Conservation (phyloP, 1,140 invertebrate genomes). For the Drosophila arizonae region DNA sequence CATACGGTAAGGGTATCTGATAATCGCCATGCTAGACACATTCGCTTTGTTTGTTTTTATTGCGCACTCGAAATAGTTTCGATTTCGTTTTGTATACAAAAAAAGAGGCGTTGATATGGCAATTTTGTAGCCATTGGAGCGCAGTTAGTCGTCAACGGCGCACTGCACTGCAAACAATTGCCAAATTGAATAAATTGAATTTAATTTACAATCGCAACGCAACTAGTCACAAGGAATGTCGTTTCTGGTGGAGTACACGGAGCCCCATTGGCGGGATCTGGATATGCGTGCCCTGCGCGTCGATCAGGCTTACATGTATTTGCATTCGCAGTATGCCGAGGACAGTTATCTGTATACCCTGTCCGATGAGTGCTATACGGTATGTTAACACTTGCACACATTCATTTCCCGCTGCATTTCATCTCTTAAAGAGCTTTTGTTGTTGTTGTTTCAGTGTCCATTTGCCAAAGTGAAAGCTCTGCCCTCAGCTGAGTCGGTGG, state of each 20-base stretch:
- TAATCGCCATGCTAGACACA: not conserved
- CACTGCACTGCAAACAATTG: constrained; percentile 20
- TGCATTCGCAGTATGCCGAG: constrained; percentile 40
- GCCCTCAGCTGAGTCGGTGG: constrained; percentile 45
- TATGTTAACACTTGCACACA: constrained; percentile 28
- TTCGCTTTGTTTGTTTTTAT: constrained; percentile 56
- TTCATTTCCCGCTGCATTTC: constrained; percentile 28
- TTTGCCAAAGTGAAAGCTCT: constrained; percentile 82
- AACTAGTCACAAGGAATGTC: constrained; percentile 51
- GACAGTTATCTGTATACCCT: constrained; percentile 65
- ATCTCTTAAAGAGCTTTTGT: constrained; percentile 33
- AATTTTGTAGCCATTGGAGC: constrained; percentile 48
- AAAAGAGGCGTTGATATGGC: constrained; percentile 49
- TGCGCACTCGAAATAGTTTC: constrained; percentile 78
- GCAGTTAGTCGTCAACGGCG: constrained; percentile 44
- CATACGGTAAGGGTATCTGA: not conserved
- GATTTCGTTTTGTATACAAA: constrained; percentile 54
- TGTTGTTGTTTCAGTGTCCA: constrained; percentile 81
- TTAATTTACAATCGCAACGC: constrained; percentile 36
- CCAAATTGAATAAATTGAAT: constrained; percentile 22
- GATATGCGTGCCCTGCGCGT: constrained; percentile 68
- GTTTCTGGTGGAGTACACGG: constrained; percentile 73
- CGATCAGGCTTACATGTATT: constrained; percentile 71
- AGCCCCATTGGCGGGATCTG: constrained; percentile 69
- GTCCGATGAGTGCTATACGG: constrained; percentile 74